phyloP scores from a whole-genome alignment of 2,888 invertebrate species.

The Machimus atricapillus region DNA sequence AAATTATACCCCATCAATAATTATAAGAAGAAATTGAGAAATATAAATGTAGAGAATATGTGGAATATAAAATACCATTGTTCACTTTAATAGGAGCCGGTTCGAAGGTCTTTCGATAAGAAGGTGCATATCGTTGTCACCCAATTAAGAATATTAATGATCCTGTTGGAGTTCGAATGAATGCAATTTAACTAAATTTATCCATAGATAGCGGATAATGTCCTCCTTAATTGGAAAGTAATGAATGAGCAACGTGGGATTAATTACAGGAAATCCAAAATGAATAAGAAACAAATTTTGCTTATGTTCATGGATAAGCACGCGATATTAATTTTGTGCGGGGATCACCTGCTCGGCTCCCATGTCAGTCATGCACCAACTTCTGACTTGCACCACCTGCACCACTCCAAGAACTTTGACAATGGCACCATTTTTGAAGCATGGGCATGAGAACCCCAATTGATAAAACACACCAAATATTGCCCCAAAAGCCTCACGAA shows the following conservation, averaged over 20 bases:
- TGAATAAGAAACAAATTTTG: not conserved
- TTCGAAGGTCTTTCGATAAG: not conserved
- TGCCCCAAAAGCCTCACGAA: not conserved
- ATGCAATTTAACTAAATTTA: not conserved
- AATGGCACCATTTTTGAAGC: slow-evolving; percentile 13
- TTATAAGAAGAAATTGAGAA: no score
- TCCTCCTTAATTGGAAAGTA: not conserved
- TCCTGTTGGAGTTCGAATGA: not conserved
- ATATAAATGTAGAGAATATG: not conserved
- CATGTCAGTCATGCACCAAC: slow-evolving; percentile 37
- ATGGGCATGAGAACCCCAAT: not conserved
- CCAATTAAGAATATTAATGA: not conserved
- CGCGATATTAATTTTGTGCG: slow-evolving; percentile 23
- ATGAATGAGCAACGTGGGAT: not conserved
- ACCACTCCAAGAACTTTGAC: not conserved
- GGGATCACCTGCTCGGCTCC: slow-evolving; percentile 13
- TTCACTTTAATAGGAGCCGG: not conserved
- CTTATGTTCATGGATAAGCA: slow-evolving; percentile 8
- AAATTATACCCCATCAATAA: no score
- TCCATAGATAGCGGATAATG: not conserved
- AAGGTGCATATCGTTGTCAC: not conserved
- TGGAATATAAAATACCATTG: not conserved
- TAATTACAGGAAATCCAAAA: not conserved
- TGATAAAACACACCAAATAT: slow-evolving; percentile 13
- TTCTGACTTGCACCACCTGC: slow-evolving; percentile 27